Evolutionary conservation across 2,113 vertebrate species (phyloP).

Genomic region (Oryctolagus cuniculus): mOryCun1.1 NC_091434.1:50556501-50557000

Average conservation of each 20-base stretch:
- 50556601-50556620: background rate
- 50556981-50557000: background rate
- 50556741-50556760: background rate
- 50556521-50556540: constrained; percentile 51
- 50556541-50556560: background rate
- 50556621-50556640: background rate
- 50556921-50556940: background rate
- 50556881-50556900: background rate
- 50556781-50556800: background rate
- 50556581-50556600: background rate
- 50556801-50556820: background rate
- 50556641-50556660: background rate
- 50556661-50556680: background rate
- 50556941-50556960: background rate
- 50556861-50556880: background rate
- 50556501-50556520: background rate
- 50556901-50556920: background rate
- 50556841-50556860: background rate
- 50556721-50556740: background rate
- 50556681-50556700: background rate
- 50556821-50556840: background rate
- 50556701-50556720: constrained; percentile 5
- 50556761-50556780: background rate
- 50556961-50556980: background rate
- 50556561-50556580: constrained; percentile 30